phyloP scores from a whole-genome alignment of 2,888 invertebrate species.

The Drosophila trichaetosa region DNA sequence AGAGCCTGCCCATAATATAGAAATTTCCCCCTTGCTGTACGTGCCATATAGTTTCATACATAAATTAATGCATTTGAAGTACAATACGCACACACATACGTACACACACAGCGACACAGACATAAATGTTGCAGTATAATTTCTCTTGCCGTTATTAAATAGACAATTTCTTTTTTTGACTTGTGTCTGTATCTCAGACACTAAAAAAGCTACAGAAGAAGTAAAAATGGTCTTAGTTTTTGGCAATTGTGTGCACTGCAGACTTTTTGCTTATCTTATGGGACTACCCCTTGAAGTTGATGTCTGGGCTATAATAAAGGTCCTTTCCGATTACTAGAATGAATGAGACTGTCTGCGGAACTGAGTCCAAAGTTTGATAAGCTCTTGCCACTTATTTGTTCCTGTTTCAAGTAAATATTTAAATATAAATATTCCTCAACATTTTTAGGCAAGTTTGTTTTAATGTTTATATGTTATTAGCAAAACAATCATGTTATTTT shows the following conservation, averaged over 20 bases:
- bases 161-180: conserved; percentile 65
- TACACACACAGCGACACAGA: conserved; percentile 11
- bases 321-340: not conserved
- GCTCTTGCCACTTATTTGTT: conserved; percentile 2
- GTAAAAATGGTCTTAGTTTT: conserved; percentile 31
- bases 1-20: conserved; percentile 14
- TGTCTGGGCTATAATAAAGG: not conserved
- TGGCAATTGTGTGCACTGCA: conserved; percentile 72
- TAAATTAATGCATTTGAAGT: conserved; percentile 73
- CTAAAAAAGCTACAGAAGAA: conserved; percentile 18
- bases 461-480: not conserved
- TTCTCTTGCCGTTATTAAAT: conserved; percentile 76
- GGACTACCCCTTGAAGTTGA: conserved; percentile 22
- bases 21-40: conserved; percentile 37
- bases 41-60: conserved; percentile 67
- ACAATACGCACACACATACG: conserved; percentile 43
- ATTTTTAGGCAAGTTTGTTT: not conserved
- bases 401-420: conserved; percentile 27
- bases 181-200: conserved; percentile 35
- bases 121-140: conserved; percentile 71
- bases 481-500: not conserved
- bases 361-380: not conserved
- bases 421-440: conserved; percentile 12
- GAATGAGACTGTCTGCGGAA: not conserved
- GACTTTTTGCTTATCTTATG: conserved; percentile 64